Conservation (phyloP, 2,113 vertebrate species). For the Petromus typicus region DNA sequence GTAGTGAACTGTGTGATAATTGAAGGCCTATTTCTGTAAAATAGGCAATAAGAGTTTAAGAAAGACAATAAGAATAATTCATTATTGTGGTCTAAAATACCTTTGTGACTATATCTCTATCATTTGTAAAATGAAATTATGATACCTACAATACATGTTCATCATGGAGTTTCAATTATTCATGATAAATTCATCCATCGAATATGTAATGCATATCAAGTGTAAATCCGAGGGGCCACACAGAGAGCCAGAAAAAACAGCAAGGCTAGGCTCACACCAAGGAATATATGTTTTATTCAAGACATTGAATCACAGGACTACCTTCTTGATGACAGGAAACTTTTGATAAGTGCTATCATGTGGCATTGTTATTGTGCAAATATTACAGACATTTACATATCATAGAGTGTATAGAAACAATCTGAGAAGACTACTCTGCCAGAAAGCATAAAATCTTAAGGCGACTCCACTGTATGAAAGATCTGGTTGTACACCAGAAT, state of each 20-base stretch:
- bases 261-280: not conserved
- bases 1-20: conserved; percentile 47
- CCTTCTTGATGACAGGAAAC: not conserved
- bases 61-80: not conserved
- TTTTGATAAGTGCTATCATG: not conserved
- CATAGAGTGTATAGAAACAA: not conserved
- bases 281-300: not conserved
- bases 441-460: not conserved
- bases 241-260: not conserved
- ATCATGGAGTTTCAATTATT: not conserved
- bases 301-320: not conserved
- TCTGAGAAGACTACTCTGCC: not conserved
- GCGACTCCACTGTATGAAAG: not conserved
- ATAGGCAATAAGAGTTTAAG: not conserved
- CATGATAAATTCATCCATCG: not conserved
- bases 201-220: not conserved
- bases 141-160: not conserved
- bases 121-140: not conserved
- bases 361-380: too few relatives aligned
- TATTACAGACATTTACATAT: not conserved
- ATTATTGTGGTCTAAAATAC: too few relatives aligned
- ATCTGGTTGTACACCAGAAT: not conserved
- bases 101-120: not conserved
- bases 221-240: not conserved
- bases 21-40: conserved; percentile 23